phyloP scores from a whole-genome alignment of 2,113 vertebrate species.

The Malurus elegans region DNA sequence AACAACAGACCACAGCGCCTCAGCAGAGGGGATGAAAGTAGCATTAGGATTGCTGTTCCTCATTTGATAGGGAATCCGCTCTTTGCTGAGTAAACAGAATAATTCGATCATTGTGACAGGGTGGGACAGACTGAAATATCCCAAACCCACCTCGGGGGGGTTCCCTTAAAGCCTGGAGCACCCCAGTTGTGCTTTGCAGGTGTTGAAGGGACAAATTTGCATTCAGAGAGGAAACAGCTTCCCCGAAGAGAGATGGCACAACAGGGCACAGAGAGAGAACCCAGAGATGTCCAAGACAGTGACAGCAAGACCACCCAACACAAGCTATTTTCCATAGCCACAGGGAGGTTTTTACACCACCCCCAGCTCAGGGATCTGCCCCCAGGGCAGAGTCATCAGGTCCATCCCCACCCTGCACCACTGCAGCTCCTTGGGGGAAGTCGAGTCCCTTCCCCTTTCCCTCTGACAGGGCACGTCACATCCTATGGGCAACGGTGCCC shows the following conservation, averaged over 20 bases:
- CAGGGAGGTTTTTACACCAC: accelerated
- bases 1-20: neutral
- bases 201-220: neutral
- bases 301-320: neutral
- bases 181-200: neutral
- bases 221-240: neutral
- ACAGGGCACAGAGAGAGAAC: neutral
- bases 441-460: constrained; percentile 1
- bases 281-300: accelerated
- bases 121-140: neutral
- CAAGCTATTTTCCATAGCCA: neutral
- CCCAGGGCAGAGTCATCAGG: neutral
- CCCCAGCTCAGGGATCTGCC: neutral
- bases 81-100: neutral
- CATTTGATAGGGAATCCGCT: neutral
- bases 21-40: neutral
- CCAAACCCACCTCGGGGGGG: accelerated
- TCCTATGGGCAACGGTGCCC: accelerated
- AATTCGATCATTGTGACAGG: accelerated
- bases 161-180: neutral
- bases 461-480: accelerated
- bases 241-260: accelerated
- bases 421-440: neutral
- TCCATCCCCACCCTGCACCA: neutral
- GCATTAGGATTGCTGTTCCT: neutral